A percentile compares a stretch with the other conserved stretches of the same genome.
Evolutionary conservation across 53 echinoderm and acorn worm species (phyloP).

Genomic region (Paelopatides confundens): DNA sequence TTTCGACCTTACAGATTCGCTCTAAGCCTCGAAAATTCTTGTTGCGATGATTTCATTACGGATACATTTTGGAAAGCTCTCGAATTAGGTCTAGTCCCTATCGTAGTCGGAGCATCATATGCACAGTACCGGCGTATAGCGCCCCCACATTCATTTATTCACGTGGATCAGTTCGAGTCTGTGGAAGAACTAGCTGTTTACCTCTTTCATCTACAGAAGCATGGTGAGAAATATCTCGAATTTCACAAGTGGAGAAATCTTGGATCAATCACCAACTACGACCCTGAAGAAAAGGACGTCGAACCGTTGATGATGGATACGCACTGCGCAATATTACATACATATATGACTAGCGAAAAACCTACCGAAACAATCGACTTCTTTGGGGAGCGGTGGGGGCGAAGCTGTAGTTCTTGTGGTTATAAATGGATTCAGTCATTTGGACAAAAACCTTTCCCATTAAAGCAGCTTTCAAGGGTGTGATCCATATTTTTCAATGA

Average conservation of each 20-base stretch:
- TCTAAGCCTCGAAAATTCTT: not conserved
- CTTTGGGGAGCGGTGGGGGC: not conserved
- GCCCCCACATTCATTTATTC: slow-evolving; percentile 6
- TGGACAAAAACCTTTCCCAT: not conserved
- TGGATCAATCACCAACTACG: not conserved
- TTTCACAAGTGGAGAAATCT: slow-evolving; percentile 18
- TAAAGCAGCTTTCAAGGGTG: too few species aligned
- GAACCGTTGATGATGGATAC: not conserved
- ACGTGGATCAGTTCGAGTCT: slow-evolving; percentile 8
- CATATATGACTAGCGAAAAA: not conserved
- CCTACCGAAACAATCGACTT: not conserved
- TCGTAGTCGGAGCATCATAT: slow-evolving; percentile 9
- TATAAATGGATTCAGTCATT: slow-evolving; percentile 25
- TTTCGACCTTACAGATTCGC: not conserved
- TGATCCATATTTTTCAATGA: too few species aligned
- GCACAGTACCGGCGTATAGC: not conserved
- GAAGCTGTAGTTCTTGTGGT: slow-evolving; percentile 13
- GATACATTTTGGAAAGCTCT: not conserved
- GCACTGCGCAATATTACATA: slow-evolving; percentile 10
- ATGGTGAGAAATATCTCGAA: slow-evolving; percentile 7
- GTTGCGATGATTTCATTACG: slow-evolving; percentile 14
- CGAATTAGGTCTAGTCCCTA: not conserved
- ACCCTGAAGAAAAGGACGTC: not conserved
- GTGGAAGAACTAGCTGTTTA: slow-evolving; percentile 9
- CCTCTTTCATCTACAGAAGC: not conserved